Percentiles rank a stretch among this genome's conserved stretches.
phyloP scores from a whole-genome alignment of 2,888 invertebrate species.

The Pegoplata infirma region DNA sequence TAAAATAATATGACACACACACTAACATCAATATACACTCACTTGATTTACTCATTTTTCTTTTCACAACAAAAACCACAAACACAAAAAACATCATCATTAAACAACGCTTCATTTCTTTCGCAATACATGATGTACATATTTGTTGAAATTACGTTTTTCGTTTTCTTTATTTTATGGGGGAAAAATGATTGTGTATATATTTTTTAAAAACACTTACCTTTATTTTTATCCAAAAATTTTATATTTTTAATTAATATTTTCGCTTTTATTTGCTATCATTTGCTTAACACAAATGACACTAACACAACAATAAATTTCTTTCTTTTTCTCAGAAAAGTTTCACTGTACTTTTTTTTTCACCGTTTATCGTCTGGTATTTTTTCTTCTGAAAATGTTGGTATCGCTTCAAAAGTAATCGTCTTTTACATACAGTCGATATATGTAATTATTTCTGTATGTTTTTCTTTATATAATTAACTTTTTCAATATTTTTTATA shows the following conservation, averaged over 20 bases:
- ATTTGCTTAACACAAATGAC: conserved; percentile 48
- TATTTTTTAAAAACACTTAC: neutral
- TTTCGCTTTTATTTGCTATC: conserved; percentile 6
- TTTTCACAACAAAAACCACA: conserved; percentile 41
- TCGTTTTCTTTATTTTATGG: neutral
- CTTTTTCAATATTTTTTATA: too few species aligned
- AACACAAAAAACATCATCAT: conserved; percentile 29
- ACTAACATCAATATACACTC: conserved; percentile 39
- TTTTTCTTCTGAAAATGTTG: conserved; percentile 33
- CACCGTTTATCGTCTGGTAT: conserved; percentile 36
- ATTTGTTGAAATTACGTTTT: conserved; percentile 6
- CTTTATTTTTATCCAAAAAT: conserved; percentile 13
- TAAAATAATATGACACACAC: conserved; percentile 34
- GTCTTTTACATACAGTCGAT: too few species aligned
- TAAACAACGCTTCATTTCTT: conserved; percentile 46
- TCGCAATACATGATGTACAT: conserved; percentile 42
- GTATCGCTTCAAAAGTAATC: too few species aligned
- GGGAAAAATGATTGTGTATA: neutral
- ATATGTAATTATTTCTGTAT: too few species aligned
- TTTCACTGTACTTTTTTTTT: conserved; percentile 60
- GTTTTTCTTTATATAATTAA: too few species aligned
- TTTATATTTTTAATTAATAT: conserved; percentile 14
- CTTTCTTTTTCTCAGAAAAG: conserved; percentile 56
- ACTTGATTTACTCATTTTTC: conserved; percentile 41
- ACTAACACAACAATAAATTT: conserved; percentile 43